A percentile compares a stretch with the other conserved stretches of the same genome.
phyloP scores from a whole-genome alignment of 2,888 invertebrate species.

The Leptinotarsa haldemani region DNA sequence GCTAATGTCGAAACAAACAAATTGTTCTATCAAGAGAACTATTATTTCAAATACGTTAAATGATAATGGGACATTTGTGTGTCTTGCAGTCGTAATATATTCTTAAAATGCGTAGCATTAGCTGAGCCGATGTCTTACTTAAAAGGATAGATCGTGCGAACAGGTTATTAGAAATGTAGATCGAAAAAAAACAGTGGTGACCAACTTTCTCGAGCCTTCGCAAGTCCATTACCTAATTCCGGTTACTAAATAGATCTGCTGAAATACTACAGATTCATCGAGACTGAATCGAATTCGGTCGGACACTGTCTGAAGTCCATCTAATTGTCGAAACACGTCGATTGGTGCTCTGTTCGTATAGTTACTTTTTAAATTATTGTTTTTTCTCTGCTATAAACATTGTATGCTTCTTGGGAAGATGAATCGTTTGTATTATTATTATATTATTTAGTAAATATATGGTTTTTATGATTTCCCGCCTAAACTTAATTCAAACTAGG shows the following conservation, averaged over 20 bases:
- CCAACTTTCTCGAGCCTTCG: conserved; percentile 11
- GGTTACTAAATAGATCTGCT: background rate
- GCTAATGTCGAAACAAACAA: conserved; percentile 8
- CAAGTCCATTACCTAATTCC: background rate
- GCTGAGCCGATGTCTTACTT: background rate
- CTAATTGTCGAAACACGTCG: background rate
- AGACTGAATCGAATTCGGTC: too few relatives aligned
- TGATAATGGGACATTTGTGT: conserved; percentile 7
- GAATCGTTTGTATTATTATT: too few relatives aligned
- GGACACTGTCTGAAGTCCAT: too few relatives aligned
- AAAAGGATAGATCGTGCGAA: conserved; percentile 2
- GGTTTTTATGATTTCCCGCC: too few relatives aligned
- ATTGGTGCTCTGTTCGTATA: background rate
- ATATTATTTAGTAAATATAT: too few relatives aligned
- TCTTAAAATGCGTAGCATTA: background rate
- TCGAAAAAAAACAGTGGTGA: background rate
- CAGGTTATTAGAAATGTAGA: conserved; percentile 3
- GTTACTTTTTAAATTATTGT: too few relatives aligned
- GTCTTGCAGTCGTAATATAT: background rate
- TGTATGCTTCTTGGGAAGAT: too few relatives aligned
- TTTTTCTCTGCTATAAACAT: too few relatives aligned
- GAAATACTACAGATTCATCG: background rate
- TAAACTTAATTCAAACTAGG: too few relatives aligned
- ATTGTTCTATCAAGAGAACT: conserved; percentile 14
- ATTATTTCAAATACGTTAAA: conserved; percentile 14